These are phyloP conservation scores for Chromobotia macracanthus DNA, from an alignment of 2,797 vertebrate species.

Conservation along the genomic window DNA sequence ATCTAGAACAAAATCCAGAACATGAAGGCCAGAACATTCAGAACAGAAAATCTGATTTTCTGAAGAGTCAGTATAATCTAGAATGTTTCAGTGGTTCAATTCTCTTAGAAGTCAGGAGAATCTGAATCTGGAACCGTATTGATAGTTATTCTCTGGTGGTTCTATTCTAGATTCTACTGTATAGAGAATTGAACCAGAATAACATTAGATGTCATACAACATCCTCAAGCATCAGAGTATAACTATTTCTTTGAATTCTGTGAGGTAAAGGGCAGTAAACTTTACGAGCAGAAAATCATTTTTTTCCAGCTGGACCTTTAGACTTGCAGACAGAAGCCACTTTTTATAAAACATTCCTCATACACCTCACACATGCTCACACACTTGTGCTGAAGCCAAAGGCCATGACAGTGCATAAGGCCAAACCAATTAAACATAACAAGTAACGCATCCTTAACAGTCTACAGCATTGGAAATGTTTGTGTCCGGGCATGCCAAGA, in stretches of 20 bases:
- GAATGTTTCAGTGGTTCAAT: neutral
- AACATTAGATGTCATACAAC: too few species aligned
- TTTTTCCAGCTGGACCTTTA: neutral
- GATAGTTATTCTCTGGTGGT: neutral
- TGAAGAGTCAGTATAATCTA: neutral
- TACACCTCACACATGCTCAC: constrained; percentile 17
- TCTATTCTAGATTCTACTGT: neutral
- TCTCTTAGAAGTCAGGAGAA: neutral
- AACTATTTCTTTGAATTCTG: constrained; percentile 19
- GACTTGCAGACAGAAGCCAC: constrained; percentile 1
- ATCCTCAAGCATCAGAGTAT: neutral
- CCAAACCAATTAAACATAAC: constrained; percentile 42
- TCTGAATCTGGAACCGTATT: neutral
- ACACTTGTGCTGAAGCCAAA: constrained; percentile 39
- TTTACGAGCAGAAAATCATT: neutral
- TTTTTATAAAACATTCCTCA: constrained; percentile 34
- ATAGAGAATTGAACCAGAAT: neutral
- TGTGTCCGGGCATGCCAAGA: constrained; percentile 14
- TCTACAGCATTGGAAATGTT: constrained; percentile 16
- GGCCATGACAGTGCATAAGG: constrained; percentile 22
- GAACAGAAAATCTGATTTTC: too few species aligned
- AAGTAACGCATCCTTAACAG: constrained; percentile 32
- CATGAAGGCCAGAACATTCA: too few species aligned
- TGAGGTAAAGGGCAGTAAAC: constrained; percentile 31
- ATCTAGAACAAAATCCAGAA: constrained; percentile 1